A percentile compares a stretch with the other conserved stretches of the same genome.
Conservation (phyloP, 2,888 invertebrate species). For the Lydus trimaculatus region DNA sequence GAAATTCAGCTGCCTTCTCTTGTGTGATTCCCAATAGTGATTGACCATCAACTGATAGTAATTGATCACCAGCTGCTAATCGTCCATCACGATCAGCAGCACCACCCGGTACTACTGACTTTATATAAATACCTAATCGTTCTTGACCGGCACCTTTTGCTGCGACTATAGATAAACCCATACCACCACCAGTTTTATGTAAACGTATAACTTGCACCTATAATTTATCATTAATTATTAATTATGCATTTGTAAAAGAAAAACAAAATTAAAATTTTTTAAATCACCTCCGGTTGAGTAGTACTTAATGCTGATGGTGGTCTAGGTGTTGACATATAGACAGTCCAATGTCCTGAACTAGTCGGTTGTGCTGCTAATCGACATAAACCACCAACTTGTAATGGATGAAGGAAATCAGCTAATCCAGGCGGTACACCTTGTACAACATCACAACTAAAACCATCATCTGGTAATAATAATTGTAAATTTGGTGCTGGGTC, state of each 20-base stretch:
- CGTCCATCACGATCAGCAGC: conserved; percentile 94
- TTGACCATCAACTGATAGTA: conserved; percentile 95
- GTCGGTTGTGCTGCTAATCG: conserved; percentile 89
- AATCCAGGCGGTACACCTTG: conserved; percentile 91
- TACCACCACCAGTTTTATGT: conserved; percentile 94
- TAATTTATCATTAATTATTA: conserved; percentile 21
- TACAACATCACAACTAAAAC: conserved; percentile 92
- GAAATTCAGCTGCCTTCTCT: conserved; percentile 92
- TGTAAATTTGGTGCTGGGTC: conserved; percentile 90
- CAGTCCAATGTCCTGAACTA: conserved; percentile 94
- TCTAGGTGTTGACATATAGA: conserved; percentile 76
- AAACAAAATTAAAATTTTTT: conserved; percentile 24
- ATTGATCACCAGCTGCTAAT: conserved; percentile 95
- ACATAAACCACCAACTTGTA: conserved; percentile 87
- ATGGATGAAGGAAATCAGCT: conserved; percentile 84
- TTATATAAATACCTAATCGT: conserved; percentile 95
- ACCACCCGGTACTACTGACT: conserved; percentile 95
- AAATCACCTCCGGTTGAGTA: conserved; percentile 60
- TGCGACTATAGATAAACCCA: conserved; percentile 98
- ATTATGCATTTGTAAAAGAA: neutral
- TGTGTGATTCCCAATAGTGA: conserved; percentile 76
- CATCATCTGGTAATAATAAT: conserved; percentile 92
- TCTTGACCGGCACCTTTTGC: conserved; percentile 73
- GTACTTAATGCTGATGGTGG: conserved; percentile 58
- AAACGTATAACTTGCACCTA: conserved; percentile 82